A percentile compares a stretch with the other conserved stretches of the same genome.
Conservation (phyloP, 1,140 invertebrate species). For the Caerostris extrusa region DNA sequence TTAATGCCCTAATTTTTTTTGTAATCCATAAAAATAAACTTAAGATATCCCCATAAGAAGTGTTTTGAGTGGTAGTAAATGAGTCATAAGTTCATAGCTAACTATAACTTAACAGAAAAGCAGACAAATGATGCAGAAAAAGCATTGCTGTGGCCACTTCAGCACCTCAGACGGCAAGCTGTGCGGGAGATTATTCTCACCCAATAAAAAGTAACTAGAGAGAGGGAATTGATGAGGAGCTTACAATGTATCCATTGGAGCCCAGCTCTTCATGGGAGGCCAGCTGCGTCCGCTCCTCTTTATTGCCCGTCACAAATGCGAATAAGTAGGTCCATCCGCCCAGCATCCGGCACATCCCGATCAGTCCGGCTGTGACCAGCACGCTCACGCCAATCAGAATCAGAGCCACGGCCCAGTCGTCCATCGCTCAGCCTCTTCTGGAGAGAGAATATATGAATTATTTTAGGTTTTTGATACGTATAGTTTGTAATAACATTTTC, state of each 20-base stretch:
- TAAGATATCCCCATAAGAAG: no score
- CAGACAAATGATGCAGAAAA: no score
- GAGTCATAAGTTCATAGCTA: no score
- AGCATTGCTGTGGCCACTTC: no score
- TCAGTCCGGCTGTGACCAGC: slow-evolving; percentile 79
- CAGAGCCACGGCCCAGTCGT: slow-evolving; percentile 74
- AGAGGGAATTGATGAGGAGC: slow-evolving; percentile 11
- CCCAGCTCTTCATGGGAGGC: slow-evolving; percentile 84
- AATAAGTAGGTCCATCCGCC: slow-evolving; percentile 83
- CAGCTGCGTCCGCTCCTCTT: slow-evolving; percentile 85
- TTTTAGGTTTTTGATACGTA: neutral
- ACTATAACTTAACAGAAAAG: no score
- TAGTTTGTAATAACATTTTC: neutral
- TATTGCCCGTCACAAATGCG: slow-evolving; percentile 84
- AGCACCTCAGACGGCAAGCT: no score
- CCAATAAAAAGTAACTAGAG: slow-evolving; percentile 52
- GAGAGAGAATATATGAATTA: neutral
- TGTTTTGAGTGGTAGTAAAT: no score
- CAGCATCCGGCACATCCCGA: slow-evolving; percentile 83
- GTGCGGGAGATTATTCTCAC: no score
- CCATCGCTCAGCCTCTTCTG: slow-evolving; percentile 38
- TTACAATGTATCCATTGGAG: slow-evolving; percentile 86
- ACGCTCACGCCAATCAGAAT: slow-evolving; percentile 80
- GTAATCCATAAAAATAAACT: no score
- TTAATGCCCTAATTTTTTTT: no score